A percentile compares a stretch with the other conserved stretches of the same genome.
These are phyloP conservation scores for Acrocephalus kingi DNA, from an alignment of 2,113 vertebrate species.

Conservation along the genomic window DNA sequence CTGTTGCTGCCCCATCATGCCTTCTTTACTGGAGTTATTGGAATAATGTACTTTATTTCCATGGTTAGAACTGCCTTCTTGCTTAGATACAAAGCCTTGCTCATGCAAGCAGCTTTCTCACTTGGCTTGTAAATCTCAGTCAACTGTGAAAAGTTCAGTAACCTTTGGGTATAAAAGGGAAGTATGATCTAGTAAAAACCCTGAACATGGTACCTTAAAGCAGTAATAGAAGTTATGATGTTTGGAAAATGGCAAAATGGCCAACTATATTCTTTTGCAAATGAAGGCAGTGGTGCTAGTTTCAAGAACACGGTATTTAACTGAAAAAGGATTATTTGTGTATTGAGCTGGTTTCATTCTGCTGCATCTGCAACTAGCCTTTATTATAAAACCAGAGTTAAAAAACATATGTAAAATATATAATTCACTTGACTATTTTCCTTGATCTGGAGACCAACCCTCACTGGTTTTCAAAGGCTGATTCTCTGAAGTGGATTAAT, in stretches of 20 bases:
- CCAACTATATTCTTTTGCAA: neutral
- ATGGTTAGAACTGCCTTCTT: neutral
- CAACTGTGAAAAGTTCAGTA: neutral
- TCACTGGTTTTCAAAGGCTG: neutral
- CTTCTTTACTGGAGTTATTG: neutral
- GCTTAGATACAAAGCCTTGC: neutral
- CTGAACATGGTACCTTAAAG: conserved; percentile 16
- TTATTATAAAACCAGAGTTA: neutral
- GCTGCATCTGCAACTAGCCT: neutral
- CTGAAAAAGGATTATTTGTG: neutral
- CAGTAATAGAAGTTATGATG: conserved; percentile 18
- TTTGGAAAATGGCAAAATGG: conserved; percentile 13
- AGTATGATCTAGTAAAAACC: neutral
- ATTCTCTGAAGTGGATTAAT: neutral
- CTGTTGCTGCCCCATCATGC: neutral
- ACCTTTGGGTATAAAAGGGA: neutral
- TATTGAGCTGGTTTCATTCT: neutral
- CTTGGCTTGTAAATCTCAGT: neutral
- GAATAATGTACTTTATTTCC: neutral
- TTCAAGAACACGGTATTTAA: neutral
- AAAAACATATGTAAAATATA: neutral
- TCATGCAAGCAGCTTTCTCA: neutral
- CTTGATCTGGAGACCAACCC: neutral
- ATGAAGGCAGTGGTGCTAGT: neutral
- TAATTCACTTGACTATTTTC: neutral